Conservation (phyloP, 2,888 invertebrate genomes). For the Fabriciana adippe region DNA sequence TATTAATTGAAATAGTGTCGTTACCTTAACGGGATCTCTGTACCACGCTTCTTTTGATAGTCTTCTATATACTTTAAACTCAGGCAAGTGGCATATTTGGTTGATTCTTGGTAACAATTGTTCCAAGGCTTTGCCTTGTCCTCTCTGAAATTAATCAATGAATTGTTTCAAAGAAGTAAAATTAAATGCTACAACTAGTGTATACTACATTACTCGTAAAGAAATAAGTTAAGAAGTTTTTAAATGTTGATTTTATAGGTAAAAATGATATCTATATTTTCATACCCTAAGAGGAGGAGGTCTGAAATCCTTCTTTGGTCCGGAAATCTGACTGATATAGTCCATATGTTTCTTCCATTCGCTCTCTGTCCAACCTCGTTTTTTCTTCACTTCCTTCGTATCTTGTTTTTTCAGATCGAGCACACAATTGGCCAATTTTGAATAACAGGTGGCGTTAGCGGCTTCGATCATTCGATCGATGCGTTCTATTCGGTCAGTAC, state of each 20-base stretch:
- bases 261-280: too few relatives aligned
- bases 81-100: constrained; percentile 51
- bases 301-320: constrained; percentile 54
- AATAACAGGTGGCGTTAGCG: constrained; percentile 62
- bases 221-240: too few relatives aligned
- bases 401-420: constrained; percentile 65
- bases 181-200: too few relatives aligned
- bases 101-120: constrained; percentile 61
- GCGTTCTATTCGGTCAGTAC: constrained; percentile 56
- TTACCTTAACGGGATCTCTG: constrained; percentile 69
- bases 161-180: too few relatives aligned
- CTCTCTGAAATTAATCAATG: constrained; percentile 52
- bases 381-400: constrained; percentile 61
- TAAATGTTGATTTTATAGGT: too few relatives aligned
- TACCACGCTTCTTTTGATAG: constrained; percentile 68
- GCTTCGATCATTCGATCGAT: constrained; percentile 69
- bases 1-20: too few relatives aligned
- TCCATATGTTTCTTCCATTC: constrained; percentile 79
- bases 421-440: constrained; percentile 67
- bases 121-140: constrained; percentile 54
- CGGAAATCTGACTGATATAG: constrained; percentile 64
- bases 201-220: too few relatives aligned
- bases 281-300: constrained; percentile 54
- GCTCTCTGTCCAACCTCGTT: constrained; percentile 63
- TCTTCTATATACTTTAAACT: constrained; percentile 63